Conservation (phyloP, 2,113 vertebrate genomes). For the Dasypus novemcinctus region DNA sequence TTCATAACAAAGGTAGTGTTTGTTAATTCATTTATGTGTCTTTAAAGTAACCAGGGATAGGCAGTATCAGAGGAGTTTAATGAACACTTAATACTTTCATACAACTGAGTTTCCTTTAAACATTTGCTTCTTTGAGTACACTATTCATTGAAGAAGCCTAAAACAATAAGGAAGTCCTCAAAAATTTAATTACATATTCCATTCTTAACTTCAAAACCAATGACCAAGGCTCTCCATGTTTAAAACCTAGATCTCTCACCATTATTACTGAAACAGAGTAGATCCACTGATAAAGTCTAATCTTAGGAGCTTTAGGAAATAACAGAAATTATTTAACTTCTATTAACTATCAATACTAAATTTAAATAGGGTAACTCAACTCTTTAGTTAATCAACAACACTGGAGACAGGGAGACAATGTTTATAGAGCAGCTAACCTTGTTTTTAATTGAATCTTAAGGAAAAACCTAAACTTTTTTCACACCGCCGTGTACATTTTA, state of each 20-base stretch:
- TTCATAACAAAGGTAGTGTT: not conserved
- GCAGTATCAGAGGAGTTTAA: not conserved
- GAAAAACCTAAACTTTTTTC: not conserved
- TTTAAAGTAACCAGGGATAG: not conserved
- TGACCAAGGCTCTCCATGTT: not conserved
- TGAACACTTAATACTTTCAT: not conserved
- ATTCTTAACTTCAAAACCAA: not conserved
- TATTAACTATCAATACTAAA: not conserved
- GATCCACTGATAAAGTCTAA: not conserved
- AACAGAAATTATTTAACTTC: not conserved
- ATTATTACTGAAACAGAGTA: not conserved
- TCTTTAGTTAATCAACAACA: not conserved
- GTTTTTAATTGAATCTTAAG: constrained; percentile 7
- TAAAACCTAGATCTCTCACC: not conserved
- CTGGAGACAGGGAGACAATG: not conserved
- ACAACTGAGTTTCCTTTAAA: not conserved
- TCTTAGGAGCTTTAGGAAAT: not conserved
- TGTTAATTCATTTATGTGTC: not conserved
- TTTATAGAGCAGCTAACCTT: not conserved
- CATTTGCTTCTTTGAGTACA: not conserved
- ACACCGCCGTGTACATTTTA: not conserved
- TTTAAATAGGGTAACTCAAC: not conserved
- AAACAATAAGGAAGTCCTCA: not conserved
- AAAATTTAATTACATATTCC: not conserved
- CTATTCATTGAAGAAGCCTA: not conserved